These are phyloP conservation scores for Muschampia plurimacula DNA, from an alignment of 2,888 invertebrate species.

Conservation along the genomic window DNA sequence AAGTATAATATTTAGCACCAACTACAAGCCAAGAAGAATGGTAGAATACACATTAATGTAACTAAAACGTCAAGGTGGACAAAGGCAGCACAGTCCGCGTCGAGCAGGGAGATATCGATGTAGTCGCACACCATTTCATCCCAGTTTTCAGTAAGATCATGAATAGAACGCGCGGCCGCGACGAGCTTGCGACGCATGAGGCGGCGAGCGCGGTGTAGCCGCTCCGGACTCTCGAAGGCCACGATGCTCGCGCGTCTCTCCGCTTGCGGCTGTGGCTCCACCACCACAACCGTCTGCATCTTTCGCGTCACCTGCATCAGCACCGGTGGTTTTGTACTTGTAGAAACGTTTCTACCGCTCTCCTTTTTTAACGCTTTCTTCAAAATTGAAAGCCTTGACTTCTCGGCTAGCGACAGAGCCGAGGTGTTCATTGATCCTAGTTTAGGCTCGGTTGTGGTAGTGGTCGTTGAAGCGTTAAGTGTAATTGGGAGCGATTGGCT, in stretches of 20 bases:
- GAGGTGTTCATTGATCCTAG: conserved; percentile 19
- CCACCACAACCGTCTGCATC: conserved; percentile 68
- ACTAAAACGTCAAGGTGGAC: background rate
- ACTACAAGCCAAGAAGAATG: background rate
- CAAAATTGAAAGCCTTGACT: conserved; percentile 71
- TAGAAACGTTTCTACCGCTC: conserved; percentile 46
- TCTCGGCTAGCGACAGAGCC: conserved; percentile 67
- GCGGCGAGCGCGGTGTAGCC: conserved; percentile 61
- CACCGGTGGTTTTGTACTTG: conserved; percentile 68
- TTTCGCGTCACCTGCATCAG: conserved; percentile 65
- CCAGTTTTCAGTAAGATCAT: conserved; percentile 75
- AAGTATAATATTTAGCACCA: background rate
- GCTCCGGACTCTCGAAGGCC: conserved; percentile 59
- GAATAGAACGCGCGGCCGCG: conserved; percentile 61
- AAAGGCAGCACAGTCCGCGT: conserved; percentile 39
- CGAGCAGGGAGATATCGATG: conserved; percentile 63
- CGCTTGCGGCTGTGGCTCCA: conserved; percentile 59
- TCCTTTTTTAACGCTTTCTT: conserved; percentile 70
- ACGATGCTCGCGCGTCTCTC: conserved; percentile 56
- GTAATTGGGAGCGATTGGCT: conserved; percentile 7
- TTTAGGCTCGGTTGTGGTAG: conserved; percentile 8
- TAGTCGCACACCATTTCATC: conserved; percentile 76
- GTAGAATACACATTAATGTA: background rate
- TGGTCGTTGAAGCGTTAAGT: conserved; percentile 15
- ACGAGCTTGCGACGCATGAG: conserved; percentile 72